Base-by-base conservation (phyloP, 2,113 vertebrate genomes). In the Puffinus mauretanicus region DNA sequence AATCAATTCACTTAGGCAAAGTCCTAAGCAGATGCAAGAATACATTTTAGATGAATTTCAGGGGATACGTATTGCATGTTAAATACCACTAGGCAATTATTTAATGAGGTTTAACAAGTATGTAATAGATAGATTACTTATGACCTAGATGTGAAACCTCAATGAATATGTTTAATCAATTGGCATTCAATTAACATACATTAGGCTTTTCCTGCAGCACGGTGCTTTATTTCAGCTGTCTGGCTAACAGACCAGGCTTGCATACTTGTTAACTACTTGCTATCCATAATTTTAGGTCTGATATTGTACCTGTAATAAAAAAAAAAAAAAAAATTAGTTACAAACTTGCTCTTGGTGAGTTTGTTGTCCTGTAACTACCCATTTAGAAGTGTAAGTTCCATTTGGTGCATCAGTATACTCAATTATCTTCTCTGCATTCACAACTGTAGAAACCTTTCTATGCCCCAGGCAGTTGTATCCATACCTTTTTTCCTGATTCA, bases 51-150 rank as follows among this genome's bases (percentile, higher is more conserved):
- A 69, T 81, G 91, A 76, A 94, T 97, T 97, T 94, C 90, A 90
- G 54, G 62, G 76, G 92, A 82, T 96, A 71, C 20, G 61, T 96
- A 94, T 88, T 94, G 70, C 95, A 96, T 96, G 93, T 97, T 97
- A 98, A 98, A 98, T 97, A 97, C 97, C 97, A 97, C 92, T 91
- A 96, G 72, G 93, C 96, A 97, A 97, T 95, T 97, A 97, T 97
- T 97, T 95, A 90, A 97, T 94, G 92, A 97, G 69, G 85, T 96
- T 94, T 95, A 93, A 97, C 93, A 92, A 96, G 95, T 94, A 82
- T 79, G 42, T 80, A 85, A 96, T 96, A 98, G 82, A 95, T 87
- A 88, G 90, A 93, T 95, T 97, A 97, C 90, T 96, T 97, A 82
- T 75, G 87, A 93, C 92, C 96, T 91, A 95, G 76, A 77, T 88